phyloP scores from a whole-genome alignment of 2,888 invertebrate genomes.

The Mythimna loreyi region DNA sequence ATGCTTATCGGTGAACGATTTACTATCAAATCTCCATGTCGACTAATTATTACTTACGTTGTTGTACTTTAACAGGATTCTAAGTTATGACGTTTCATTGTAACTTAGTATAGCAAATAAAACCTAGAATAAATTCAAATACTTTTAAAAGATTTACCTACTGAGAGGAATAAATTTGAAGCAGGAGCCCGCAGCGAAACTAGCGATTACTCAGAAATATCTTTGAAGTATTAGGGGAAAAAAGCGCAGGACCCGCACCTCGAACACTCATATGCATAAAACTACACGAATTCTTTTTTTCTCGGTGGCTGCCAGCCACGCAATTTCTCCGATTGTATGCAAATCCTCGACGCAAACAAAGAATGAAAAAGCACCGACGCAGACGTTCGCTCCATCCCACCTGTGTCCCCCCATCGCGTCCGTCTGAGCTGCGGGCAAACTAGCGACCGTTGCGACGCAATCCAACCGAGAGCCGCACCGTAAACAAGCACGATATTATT shows the following conservation, averaged over 20 bases:
- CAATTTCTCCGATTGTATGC: conserved; percentile 90
- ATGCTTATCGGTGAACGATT: conserved; percentile 76
- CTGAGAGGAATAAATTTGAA: conserved; percentile 17
- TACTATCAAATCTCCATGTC: conserved; percentile 64
- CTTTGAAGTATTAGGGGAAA: conserved; percentile 60
- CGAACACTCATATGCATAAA: conserved; percentile 79
- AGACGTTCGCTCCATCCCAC: conserved; percentile 83
- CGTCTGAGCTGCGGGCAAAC: conserved; percentile 78
- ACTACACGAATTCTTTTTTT: conserved; percentile 83
- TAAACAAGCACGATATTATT: conserved; percentile 85
- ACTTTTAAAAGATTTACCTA: conserved; percentile 12
- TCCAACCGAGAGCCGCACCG: conserved; percentile 74
- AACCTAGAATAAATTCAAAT: conserved; percentile 9
- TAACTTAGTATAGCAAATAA: conserved; percentile 11
- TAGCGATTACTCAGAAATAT: conserved; percentile 22
- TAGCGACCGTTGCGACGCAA: conserved; percentile 75
- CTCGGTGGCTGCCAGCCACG: conserved; percentile 80
- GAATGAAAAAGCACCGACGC: conserved; percentile 87
- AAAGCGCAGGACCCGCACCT: conserved; percentile 71
- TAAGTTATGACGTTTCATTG: conserved; percentile 1
- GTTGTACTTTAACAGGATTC: conserved; percentile 31
- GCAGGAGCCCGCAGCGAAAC: conserved; percentile 1
- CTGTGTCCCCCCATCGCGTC: conserved; percentile 77
- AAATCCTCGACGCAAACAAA: conserved; percentile 88
- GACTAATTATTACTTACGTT: conserved; percentile 50